phyloP scores from a whole-genome alignment of 1,140 invertebrate genomes.

The Epicauta chinensis region DNA sequence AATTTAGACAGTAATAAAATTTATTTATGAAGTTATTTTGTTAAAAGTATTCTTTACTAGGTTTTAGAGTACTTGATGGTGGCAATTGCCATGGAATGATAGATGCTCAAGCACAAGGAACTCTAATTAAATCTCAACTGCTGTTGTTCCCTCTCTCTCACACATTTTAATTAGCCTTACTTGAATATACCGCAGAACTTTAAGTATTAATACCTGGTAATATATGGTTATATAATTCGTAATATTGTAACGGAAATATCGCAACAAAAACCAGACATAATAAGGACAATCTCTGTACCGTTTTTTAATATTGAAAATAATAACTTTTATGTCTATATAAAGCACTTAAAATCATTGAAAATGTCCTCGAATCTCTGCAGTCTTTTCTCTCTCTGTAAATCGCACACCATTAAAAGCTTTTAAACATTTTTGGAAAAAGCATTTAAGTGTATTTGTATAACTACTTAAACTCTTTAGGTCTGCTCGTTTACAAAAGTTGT shows the following conservation, averaged over 20 bases:
- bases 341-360: not conserved
- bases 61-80: slow-evolving; percentile 22
- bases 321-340: too few species aligned
- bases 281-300: too few species aligned
- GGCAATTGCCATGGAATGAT: slow-evolving; percentile 25
- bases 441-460: slow-evolving; percentile 32
- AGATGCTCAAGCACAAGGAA: slow-evolving; percentile 19
- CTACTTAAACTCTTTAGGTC: slow-evolving; percentile 28
- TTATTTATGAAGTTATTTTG: slow-evolving; percentile 19
- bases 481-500: slow-evolving; percentile 34
- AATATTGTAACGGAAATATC: slow-evolving; percentile 23
- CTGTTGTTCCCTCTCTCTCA: slow-evolving; percentile 20
- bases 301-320: too few species aligned
- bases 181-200: slow-evolving; percentile 28
- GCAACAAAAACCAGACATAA: not conserved
- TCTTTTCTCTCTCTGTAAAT: slow-evolving; percentile 8
- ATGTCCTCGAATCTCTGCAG: slow-evolving; percentile 7
- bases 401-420: slow-evolving; percentile 28
- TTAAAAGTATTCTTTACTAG: slow-evolving; percentile 16
- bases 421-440: slow-evolving; percentile 33
- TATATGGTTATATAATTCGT: slow-evolving; percentile 27
- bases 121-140: slow-evolving; percentile 26
- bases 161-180: slow-evolving; percentile 27
- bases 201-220: slow-evolving; percentile 27
- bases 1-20: slow-evolving; percentile 17